A percentile compares a stretch with the other conserved stretches of the same genome.
Evolutionary conservation across 2,113 vertebrate species (phyloP).

Genomic region (Falcunculus frontatus): DNA sequence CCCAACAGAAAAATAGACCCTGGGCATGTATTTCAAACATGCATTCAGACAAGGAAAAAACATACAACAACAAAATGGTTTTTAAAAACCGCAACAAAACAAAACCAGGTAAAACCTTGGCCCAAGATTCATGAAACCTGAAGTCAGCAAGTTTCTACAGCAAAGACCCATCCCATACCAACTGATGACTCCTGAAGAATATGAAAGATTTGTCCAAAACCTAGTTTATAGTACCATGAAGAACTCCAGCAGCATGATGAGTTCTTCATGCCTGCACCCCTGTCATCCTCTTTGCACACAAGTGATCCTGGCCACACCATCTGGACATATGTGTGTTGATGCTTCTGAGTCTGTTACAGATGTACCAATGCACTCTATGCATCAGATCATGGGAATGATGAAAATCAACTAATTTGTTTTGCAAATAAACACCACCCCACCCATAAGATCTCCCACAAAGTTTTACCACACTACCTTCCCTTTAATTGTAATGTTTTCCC

Average conservation of each 20-base stretch:
- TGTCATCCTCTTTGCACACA: not conserved
- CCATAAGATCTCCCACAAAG: not conserved
- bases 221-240: not conserved
- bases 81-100: not conserved
- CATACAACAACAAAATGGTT: not conserved
- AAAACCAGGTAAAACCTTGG: not conserved
- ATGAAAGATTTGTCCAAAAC: not conserved
- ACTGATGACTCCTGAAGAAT: not conserved
- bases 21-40: not conserved
- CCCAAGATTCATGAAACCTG: not conserved
- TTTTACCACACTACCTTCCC: not conserved
- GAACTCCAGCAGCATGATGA: not conserved
- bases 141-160: not conserved
- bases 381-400: not conserved
- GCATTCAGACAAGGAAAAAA: not conserved
- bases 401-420: not conserved
- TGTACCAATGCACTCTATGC: not conserved
- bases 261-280: not conserved
- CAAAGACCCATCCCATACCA: not conserved
- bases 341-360: rapidly evolving
- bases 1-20: not conserved
- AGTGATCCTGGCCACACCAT: not conserved
- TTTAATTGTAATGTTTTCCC: not conserved
- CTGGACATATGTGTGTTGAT: not conserved
- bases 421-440: not conserved